Evolutionary conservation across 2,797 vertebrate genomes (phyloP).

Genomic region (Pipistrellus kuhlii): DNA sequence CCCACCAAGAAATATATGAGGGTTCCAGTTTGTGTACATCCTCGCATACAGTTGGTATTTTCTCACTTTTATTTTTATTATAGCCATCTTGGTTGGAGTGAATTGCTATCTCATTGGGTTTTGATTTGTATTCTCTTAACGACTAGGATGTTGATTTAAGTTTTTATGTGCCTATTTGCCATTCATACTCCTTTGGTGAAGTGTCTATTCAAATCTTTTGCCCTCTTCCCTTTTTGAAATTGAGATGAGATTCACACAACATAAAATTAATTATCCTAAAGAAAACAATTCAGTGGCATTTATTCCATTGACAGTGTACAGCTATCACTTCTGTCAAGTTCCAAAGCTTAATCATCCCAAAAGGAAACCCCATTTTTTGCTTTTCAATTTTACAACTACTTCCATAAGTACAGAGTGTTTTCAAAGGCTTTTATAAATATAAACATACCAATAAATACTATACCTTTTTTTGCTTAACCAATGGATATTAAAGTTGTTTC

Average conservation of each 20-base stretch:
- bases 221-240: not conserved
- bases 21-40: not conserved
- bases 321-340: not conserved
- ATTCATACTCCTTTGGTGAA: not conserved
- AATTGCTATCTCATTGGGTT: not conserved
- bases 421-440: not conserved
- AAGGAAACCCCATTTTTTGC: not conserved
- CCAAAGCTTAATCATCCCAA: not conserved
- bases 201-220: not conserved
- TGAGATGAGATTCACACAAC: not conserved
- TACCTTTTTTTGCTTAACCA: not conserved
- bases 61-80: not conserved
- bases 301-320: not conserved
- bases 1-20: not conserved
- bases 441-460: not conserved
- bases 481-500: not conserved
- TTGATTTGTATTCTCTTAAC: not conserved
- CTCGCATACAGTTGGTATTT: not conserved
- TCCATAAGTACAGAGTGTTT: not conserved
- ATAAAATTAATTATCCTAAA: slow-evolving; percentile 35
- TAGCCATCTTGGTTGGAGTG: not conserved
- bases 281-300: not conserved
- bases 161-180: not conserved
- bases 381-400: not conserved
- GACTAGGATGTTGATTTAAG: not conserved